phyloP scores from a whole-genome alignment of 2,797 vertebrate genomes.

The Peromyscus eremicus region DNA sequence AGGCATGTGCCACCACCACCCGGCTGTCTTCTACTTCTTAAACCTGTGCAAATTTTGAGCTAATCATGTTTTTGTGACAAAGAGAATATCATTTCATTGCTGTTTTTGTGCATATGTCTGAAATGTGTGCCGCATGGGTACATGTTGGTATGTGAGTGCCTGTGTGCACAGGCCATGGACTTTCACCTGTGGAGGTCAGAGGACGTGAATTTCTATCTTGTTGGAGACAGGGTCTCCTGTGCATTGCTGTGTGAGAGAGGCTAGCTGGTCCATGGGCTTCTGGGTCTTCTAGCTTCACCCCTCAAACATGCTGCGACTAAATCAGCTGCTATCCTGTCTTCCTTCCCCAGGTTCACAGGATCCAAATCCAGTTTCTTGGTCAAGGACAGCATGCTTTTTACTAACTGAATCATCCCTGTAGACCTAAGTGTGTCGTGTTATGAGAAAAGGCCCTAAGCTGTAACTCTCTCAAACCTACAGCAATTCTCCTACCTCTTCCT shows the following conservation, averaged over 20 bases:
- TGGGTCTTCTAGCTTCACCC: neutral
- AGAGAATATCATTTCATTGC: neutral
- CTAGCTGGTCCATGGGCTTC: neutral
- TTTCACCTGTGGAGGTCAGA: too few relatives aligned
- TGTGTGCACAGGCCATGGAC: neutral
- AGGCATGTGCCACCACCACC: too few relatives aligned
- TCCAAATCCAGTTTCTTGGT: neutral
- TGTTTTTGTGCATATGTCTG: neutral
- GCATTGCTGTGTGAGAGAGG: neutral
- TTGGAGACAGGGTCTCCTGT: neutral
- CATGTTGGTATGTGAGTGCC: neutral
- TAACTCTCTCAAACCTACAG: neutral
- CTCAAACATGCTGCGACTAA: neutral
- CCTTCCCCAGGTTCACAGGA: neutral
- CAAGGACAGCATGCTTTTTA: neutral
- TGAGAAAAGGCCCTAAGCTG: too few relatives aligned
- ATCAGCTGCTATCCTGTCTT: neutral
- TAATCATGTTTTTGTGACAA: neutral
- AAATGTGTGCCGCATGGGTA: neutral
- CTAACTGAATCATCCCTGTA: neutral
- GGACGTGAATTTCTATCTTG: neutral
- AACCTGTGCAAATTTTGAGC: neutral
- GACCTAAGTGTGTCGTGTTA: neutral
- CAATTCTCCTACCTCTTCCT: neutral
- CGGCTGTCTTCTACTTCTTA: neutral